Base-by-base conservation (phyloP, 1,140 invertebrate genomes). In the Aphis craccivora region DNA sequence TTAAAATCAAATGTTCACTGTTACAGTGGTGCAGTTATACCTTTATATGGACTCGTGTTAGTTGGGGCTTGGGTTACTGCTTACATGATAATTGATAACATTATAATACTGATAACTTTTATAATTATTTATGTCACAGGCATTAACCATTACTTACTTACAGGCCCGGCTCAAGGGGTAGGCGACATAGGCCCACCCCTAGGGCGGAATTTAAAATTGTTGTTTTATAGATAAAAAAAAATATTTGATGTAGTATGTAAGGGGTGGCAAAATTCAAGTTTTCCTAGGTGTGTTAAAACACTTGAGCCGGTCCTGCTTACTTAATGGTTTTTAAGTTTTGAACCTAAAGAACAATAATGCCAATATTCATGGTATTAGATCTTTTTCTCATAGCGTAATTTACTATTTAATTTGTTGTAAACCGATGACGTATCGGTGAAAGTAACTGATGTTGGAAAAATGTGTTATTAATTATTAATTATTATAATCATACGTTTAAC, bases 331-430 rank as follows among this genome's bases (percentile, higher is more conserved):
- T 40, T 40, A 40, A 11, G 45, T 45, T 45, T 45, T 45, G 11
- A 45, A 45, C 11, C 45, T 9, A 45, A 45, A 45, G 11, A 45
- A 45, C 45, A 45, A 45, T 45, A 45, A 45, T 45, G 45, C 11
- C 45, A 45, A 45, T 45, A 45, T 45, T 45, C 11, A 45, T 45
- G 45, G n/a, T 35, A 4, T 76, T 76, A 5, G 23, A 76, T 40
- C 30, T 14, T 18, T 76, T 67, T 76, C 18, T n/a, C 60, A 35
- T 35, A 67, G 30, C n/a, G 14, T 76, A 76, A 76, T 76, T 76
- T n/a, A 76, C 60, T 76, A 76, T 76, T n/a, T 76, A n/a, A 76
- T 76, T n/a, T 76, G n/a, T 76, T 76, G 60, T 76, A 76, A 76
- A 35, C 60, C 60, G 14, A 76, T 76, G 60, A n/a, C 30, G 35